These are phyloP conservation scores for Kryptolebias ocellatus DNA, from an alignment of 2,797 vertebrate species.

Conservation along the genomic window DNA sequence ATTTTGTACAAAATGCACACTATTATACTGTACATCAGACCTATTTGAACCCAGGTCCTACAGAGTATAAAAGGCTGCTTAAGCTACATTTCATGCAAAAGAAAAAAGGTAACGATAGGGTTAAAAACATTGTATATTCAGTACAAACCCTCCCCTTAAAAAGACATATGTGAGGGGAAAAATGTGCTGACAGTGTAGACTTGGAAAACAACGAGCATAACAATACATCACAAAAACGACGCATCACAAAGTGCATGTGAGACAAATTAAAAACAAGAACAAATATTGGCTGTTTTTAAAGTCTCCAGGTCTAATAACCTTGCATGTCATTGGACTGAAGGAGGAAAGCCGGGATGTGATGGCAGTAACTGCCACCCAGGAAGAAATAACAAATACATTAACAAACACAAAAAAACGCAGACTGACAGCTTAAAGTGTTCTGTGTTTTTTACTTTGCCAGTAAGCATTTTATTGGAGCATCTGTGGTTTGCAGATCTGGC, in stretches of 20 bases:
- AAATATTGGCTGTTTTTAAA: slow-evolving; percentile 20
- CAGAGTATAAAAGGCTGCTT: too few relatives aligned
- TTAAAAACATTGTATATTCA: not conserved
- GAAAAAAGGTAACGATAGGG: not conserved
- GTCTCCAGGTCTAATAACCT: slow-evolving; percentile 22
- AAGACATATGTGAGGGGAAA: not conserved
- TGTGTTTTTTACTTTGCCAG: slow-evolving; percentile 32
- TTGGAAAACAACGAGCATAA: slow-evolving; percentile 4
- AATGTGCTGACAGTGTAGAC: not conserved
- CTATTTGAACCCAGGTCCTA: too few relatives aligned
- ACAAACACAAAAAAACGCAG: slow-evolving; percentile 27
- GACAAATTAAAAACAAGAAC: slow-evolving; percentile 33
- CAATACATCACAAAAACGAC: not conserved
- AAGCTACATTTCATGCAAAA: not conserved
- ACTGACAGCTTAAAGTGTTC: slow-evolving; percentile 45
- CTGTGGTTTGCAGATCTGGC: slow-evolving; percentile 40
- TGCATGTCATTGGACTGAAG: slow-evolving; percentile 24
- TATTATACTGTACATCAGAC: too few relatives aligned
- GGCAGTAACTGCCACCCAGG: slow-evolving; percentile 32
- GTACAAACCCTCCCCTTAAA: not conserved
- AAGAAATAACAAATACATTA: slow-evolving; percentile 52
- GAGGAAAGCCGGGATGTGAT: slow-evolving; percentile 12
- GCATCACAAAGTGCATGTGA: slow-evolving; percentile 20
- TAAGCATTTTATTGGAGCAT: slow-evolving; percentile 54
- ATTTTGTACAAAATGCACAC: too few relatives aligned